Evolutionary conservation across 1,140 invertebrate genomes (phyloP).

Genomic region (Danaus melanippus): DNA sequence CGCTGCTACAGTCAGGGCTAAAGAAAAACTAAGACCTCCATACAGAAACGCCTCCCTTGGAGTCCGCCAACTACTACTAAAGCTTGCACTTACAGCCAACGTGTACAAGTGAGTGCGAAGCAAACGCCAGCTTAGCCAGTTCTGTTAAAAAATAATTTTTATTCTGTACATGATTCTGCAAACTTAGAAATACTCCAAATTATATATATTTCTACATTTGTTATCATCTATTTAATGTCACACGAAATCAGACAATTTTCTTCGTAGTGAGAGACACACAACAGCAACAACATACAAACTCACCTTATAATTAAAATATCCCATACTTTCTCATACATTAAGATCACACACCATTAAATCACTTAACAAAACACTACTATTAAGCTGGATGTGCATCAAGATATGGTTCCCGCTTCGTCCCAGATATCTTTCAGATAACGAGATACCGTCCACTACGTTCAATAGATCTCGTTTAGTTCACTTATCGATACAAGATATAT

Average conservation of each 20-base stretch:
- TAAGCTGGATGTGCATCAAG: slow-evolving; percentile 9
- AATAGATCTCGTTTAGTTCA: slow-evolving; percentile 15
- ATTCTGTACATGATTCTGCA: too few relatives aligned
- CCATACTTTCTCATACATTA: slow-evolving; percentile 21
- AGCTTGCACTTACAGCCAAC: slow-evolving; percentile 66
- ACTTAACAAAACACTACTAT: slow-evolving; percentile 5
- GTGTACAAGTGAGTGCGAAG: slow-evolving; percentile 57
- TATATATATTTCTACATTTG: too few relatives aligned
- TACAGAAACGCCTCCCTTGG: slow-evolving; percentile 69
- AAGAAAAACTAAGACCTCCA: slow-evolving; percentile 77
- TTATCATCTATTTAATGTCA: too few relatives aligned
- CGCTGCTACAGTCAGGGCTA: slow-evolving; percentile 77
- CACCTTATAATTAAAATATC: slow-evolving; percentile 37
- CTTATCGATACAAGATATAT: slow-evolving; percentile 18
- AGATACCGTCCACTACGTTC: slow-evolving; percentile 23
- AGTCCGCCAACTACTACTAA: slow-evolving; percentile 71
- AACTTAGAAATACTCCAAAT: too few relatives aligned
- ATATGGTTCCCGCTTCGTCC: slow-evolving; percentile 12
- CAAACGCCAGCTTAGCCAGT: slow-evolving; percentile 33
- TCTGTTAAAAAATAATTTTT: slow-evolving; percentile 20
- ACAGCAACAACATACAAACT: neutral
- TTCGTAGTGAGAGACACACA: neutral
- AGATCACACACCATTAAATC: slow-evolving; percentile 10
- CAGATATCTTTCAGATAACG: slow-evolving; percentile 20
- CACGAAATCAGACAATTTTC: too few relatives aligned